Evolutionary conservation across 2,113 vertebrate genomes (phyloP).

Genomic region (Leuciscus idus): DNA sequence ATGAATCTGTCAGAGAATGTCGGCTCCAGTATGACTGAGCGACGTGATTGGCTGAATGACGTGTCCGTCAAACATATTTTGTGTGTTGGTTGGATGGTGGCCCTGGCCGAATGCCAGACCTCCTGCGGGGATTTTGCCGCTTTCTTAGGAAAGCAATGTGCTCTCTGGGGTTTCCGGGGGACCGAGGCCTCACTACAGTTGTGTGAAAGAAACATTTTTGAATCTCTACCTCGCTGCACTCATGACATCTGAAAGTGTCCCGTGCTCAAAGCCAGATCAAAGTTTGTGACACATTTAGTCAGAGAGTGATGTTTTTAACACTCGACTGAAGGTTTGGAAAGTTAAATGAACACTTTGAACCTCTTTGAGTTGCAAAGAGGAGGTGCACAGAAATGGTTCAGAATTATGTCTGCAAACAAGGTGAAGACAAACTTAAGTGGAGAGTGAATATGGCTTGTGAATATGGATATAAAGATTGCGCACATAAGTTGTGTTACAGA

Average conservation of each 20-base stretch:
- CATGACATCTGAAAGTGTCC: background rate
- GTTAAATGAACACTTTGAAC: background rate
- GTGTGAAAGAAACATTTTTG: slow-evolving; percentile 18
- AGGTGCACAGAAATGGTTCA: background rate
- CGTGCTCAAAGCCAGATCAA: background rate
- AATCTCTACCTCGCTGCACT: background rate
- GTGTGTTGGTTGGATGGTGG: slow-evolving; percentile 36
- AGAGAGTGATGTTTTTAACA: background rate
- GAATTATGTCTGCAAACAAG: background rate
- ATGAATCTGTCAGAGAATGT: slow-evolving; percentile 22
- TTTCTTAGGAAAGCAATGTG: slow-evolving; percentile 55
- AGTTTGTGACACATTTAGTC: background rate
- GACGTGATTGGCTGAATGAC: slow-evolving; percentile 36
- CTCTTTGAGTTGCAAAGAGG: background rate
- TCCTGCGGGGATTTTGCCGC: slow-evolving; percentile 58
- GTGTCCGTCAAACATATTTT: slow-evolving; percentile 21
- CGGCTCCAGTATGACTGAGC: slow-evolving; percentile 18
- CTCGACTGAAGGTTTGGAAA: background rate
- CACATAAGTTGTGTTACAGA: background rate
- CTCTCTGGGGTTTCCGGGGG: slow-evolving; percentile 51
- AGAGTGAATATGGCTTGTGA: background rate
- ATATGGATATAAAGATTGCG: background rate
- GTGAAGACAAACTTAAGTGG: too few relatives aligned
- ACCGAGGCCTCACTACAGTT: slow-evolving; percentile 24
- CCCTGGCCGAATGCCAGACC: slow-evolving; percentile 52